Evolutionary conservation across 2,888 invertebrate genomes (phyloP).

Genomic region (Blastobasis adustella): DNA sequence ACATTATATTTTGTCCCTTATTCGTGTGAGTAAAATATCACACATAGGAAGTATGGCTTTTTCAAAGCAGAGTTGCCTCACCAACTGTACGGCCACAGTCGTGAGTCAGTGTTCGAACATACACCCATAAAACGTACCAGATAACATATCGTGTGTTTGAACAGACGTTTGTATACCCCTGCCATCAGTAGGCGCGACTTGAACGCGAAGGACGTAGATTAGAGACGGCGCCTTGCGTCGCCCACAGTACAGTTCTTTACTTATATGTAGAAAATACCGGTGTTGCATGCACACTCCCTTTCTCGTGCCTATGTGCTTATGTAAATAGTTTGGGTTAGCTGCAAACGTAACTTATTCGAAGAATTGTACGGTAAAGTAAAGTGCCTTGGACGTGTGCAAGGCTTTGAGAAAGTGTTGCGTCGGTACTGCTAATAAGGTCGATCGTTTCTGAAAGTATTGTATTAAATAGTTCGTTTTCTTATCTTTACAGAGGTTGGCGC

Average conservation of each 20-base stretch:
- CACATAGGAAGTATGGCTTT: not conserved
- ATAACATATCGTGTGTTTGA: conserved; percentile 43
- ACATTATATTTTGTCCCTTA: not conserved
- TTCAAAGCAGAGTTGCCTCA: not conserved
- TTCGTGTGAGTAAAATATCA: not conserved
- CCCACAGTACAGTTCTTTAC: too few relatives aligned
- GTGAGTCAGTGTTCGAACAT: conserved; percentile 30
- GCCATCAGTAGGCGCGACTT: not conserved
- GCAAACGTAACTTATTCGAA: not conserved
- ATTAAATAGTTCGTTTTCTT: conserved; percentile 5
- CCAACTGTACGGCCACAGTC: conserved; percentile 9
- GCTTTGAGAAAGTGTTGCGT: too few relatives aligned
- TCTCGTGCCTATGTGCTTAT: too few relatives aligned
- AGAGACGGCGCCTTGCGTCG: too few relatives aligned
- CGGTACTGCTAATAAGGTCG: too few relatives aligned
- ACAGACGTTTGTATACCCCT: conserved; percentile 14
- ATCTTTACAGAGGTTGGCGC: conserved; percentile 57
- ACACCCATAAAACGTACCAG: conserved; percentile 31
- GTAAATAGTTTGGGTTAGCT: too few relatives aligned
- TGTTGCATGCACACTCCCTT: too few relatives aligned
- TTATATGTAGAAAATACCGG: too few relatives aligned
- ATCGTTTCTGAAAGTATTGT: too few relatives aligned
- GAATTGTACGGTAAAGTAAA: not conserved
- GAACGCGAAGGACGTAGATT: not conserved
- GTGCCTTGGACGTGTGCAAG: too few relatives aligned